Base-by-base conservation (phyloP, 37 sponge, comb jelly and placozoan genomes). In the Dysidea cf. avara region DNA sequence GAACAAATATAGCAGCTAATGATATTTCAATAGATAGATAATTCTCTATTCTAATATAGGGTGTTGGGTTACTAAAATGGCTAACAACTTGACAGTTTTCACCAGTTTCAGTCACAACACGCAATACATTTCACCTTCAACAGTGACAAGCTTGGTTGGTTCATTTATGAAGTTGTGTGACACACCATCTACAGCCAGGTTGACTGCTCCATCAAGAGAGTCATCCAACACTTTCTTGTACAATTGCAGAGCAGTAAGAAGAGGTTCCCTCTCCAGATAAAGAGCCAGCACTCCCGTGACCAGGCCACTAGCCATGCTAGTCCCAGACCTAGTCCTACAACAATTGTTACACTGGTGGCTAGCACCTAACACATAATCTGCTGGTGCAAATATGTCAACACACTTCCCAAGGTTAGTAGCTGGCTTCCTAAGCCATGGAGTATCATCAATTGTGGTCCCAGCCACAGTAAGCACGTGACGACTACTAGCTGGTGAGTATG, bases 381-480 rank as follows among this genome's bases (percentile, higher is more conserved):
- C 91, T 2, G 91, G 91, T 29, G 91, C 86, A 81, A 90, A 68
- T 9, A 90, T 70, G 51, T 85, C 82, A 6, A 90, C 82, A 56
- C 91, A 90, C 26, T 56, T 39, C 5, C 91, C 91, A 38, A 66
- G 76, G 39, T 77, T 85, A 2, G 86, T 81, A 48, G 38, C 71
- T 2, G 56, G 55, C 24, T 56, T 71, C 56, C 56, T 22, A 36
- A 29, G 53, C 56, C 80, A 84, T 17, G 84, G 54, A 17, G 51
- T 53, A 30, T 84, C 90, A 17, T 67, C 77, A 21, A 46, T 12
- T 9, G 37, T 34, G 52, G 61, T 76, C 3, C 76, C 90, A 7
- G 81, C 90, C 1, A 90, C 90, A 17, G 90, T 90, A 25, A 84
- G 69, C 7, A 62, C 85, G 40, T 70, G 49, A 0, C 47, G 35